Evolutionary conservation across 2,113 vertebrate genomes (phyloP).

Genomic region (Macquaria australasica): DNA sequence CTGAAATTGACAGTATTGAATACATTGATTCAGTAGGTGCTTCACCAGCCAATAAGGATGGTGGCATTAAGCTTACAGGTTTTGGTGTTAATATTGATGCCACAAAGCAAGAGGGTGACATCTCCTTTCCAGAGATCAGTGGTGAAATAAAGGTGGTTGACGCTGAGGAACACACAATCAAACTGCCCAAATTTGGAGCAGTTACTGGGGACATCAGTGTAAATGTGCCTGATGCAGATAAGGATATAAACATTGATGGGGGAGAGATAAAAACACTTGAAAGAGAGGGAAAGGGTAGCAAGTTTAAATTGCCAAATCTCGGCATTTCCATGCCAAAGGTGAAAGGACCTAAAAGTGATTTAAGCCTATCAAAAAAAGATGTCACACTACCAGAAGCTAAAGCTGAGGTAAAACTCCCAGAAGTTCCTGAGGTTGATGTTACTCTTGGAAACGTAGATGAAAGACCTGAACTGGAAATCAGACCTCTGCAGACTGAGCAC

Average conservation of each 20-base stretch:
- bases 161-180: conserved; percentile 1
- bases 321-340: conserved; percentile 64
- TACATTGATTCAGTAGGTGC: conserved; percentile 59
- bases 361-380: conserved; percentile 50
- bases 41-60: conserved; percentile 35
- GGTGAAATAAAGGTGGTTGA: conserved; percentile 1
- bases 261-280: conserved; percentile 34
- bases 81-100: conserved; percentile 34
- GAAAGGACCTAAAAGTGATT: conserved; percentile 57
- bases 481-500: neutral
- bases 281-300: conserved; percentile 45
- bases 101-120: conserved; percentile 1
- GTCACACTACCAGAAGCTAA: conserved; percentile 40
- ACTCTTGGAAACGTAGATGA: neutral
- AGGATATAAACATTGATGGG: conserved; percentile 25
- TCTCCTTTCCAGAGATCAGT: conserved; percentile 13
- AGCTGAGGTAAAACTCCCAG: conserved; percentile 7
- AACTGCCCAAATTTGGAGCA: conserved; percentile 41
- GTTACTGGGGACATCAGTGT: conserved; percentile 1
- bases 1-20: conserved; percentile 51
- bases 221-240: conserved; percentile 21
- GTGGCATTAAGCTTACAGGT: neutral
- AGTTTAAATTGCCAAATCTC: conserved; percentile 71
- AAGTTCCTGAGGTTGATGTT: neutral
- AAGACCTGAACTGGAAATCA: neutral